A percentile compares a stretch with the other conserved stretches of the same genome.
Conservation (phyloP, 2,888 invertebrate species). For the Tenthredo livida region DNA sequence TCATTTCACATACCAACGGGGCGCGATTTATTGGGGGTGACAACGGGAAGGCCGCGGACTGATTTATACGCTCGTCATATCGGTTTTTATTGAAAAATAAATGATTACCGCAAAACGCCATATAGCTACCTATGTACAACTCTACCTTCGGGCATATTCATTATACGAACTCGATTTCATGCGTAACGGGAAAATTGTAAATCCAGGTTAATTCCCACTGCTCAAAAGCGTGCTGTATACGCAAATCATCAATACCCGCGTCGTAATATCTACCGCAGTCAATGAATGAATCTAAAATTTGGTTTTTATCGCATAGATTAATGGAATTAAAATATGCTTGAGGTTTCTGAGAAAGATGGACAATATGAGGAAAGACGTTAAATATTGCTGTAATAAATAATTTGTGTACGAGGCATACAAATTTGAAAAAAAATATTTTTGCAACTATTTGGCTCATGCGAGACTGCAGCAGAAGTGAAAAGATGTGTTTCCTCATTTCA, state of each 20-base stretch:
- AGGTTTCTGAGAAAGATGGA: too few species aligned
- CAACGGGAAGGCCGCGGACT: not conserved
- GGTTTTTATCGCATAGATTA: too few species aligned
- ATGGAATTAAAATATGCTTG: too few species aligned
- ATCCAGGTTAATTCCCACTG: not conserved
- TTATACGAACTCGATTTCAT: not conserved
- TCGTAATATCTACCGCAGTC: not conserved
- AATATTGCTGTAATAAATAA: too few species aligned
- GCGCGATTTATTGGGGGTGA: not conserved
- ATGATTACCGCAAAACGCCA: not conserved
- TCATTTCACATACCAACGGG: not conserved
- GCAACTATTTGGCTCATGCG: not conserved
- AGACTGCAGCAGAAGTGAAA: not conserved
- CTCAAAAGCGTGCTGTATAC: not conserved
- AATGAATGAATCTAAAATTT: too few species aligned
- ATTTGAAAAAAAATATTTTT: not conserved
- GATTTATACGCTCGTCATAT: slow-evolving; percentile 18
- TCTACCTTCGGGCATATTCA: not conserved
- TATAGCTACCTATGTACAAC: not conserved
- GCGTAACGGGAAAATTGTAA: not conserved
- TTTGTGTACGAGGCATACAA: not conserved
- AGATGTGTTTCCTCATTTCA: not conserved
- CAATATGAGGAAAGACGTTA: too few species aligned
- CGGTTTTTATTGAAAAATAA: not conserved
- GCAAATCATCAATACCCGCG: not conserved